Evolutionary conservation across 2,797 vertebrate genomes (phyloP), one percentile per base, ranked within the genome.

Genomic region (Momotus momota): DNA sequence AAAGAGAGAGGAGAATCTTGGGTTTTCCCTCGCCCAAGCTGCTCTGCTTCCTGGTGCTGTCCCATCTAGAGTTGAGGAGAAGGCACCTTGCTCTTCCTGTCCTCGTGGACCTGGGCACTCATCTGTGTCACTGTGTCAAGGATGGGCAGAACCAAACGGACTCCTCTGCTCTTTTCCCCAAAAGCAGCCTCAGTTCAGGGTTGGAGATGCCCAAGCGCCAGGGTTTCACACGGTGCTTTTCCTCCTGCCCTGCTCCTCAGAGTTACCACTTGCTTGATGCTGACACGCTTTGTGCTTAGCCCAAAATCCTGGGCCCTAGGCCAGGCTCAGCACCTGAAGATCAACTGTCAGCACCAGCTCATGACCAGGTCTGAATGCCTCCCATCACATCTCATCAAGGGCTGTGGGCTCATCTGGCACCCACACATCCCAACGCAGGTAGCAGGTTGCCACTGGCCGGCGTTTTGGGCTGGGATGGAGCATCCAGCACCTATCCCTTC

Each of bases 231-330:
- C 0, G 0, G 17, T 17, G 52, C 73, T 48, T 88, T 41, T 35
- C 14, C 23, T 74, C 58, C 38, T n/a, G 43, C 54, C 29, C 52
- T 25, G 40, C 83, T 78, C 65, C 64, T 40, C 55, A 1, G 25
- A 12, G 23, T 31, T 70, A 31, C 43, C 26, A 1, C 54, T 33
- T 26, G 41, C 52, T 62, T 8, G 0, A 2, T 0, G 10, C 12
- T 51, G 41, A 12, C 1, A 0, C 8, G 9, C 46, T 77, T 75
- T 7, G 1, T 3, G 21, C 33, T 75, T 43, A 45, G 21, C n/a
- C 70, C 58, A 11, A 48, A 77, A 23, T 46, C 62, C 70, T 33
- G 54, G 21, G 22, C 70, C 84, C 12, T 43, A 15, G n/a, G 23
- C 21, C 5, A 19, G 31, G 41, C 78, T 61, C 6, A 8, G 29